Conservation (phyloP, 2,113 vertebrate genomes). For the Solenodon paradoxus region DNA sequence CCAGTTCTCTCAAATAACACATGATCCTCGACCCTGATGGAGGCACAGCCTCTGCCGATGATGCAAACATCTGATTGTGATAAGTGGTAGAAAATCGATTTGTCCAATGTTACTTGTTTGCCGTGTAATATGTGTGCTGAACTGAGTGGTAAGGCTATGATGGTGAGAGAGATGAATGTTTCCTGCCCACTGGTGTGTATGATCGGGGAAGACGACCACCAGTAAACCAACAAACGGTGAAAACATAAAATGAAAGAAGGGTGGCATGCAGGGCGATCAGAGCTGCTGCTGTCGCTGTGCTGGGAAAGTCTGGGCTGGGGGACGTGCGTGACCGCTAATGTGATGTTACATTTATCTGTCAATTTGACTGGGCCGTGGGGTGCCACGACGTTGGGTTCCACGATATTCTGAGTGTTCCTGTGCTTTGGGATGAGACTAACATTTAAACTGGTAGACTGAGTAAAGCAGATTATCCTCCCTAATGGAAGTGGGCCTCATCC, state of each 20-base stretch:
- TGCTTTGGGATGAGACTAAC: neutral
- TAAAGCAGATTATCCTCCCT: neutral
- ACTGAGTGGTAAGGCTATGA: neutral
- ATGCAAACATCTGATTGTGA: neutral
- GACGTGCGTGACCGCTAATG: rapidly evolving
- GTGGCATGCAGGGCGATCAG: too few relatives aligned
- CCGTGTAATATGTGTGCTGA: neutral
- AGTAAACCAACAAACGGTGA: neutral
- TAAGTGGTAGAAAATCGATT: neutral
- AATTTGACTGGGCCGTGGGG: neutral
- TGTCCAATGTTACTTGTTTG: neutral
- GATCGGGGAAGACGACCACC: neutral
- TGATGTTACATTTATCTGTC: neutral
- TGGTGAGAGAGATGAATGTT: neutral
- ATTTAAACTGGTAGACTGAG: neutral
- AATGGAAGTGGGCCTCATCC: neutral
- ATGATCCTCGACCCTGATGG: neutral
- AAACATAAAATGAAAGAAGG: neutral
- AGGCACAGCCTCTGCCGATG: neutral
- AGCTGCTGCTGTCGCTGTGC: too few relatives aligned
- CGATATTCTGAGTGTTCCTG: too few relatives aligned
- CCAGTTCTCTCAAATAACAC: neutral
- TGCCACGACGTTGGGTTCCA: neutral
- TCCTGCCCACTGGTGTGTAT: neutral
- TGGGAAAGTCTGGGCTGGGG: neutral